These are phyloP conservation scores for Eretmochelys imbricata DNA, from an alignment of 2,113 vertebrate species.

Conservation along the genomic window DNA sequence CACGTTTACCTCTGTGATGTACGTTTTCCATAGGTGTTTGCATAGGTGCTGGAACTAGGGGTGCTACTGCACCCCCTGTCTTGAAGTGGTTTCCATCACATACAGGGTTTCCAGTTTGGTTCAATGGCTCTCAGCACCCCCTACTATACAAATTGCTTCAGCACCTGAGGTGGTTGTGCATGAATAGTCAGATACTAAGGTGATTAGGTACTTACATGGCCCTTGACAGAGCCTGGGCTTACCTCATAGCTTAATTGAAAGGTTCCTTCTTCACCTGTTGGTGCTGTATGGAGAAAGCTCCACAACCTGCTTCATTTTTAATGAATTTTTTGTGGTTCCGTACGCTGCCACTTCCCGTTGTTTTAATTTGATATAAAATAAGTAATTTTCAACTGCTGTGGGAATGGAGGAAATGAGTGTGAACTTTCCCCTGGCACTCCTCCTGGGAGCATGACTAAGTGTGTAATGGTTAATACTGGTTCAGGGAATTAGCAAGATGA, in stretches of 20 bases:
- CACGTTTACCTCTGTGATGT: fast-evolving
- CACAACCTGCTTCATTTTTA: not conserved
- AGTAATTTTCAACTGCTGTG: not conserved
- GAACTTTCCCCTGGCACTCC: not conserved
- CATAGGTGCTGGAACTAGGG: too few relatives aligned
- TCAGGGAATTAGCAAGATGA: not conserved
- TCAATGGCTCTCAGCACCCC: too few relatives aligned
- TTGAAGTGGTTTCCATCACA: too few relatives aligned
- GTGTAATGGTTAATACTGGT: not conserved
- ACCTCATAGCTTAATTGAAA: not conserved
- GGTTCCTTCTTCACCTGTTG: not conserved
- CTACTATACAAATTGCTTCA: too few relatives aligned
- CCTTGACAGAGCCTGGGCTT: not conserved
- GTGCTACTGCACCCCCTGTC: too few relatives aligned
- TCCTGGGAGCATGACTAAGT: not conserved
- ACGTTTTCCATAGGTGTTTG: not conserved
- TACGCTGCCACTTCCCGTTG: not conserved
- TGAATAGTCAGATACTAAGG: not conserved
- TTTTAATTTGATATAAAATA: not conserved
- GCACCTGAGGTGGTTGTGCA: not conserved
- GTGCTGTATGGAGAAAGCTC: not conserved
- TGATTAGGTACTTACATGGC: not conserved
- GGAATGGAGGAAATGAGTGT: not conserved
- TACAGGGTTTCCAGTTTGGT: too few relatives aligned
- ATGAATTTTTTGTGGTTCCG: not conserved